A percentile compares a stretch with the other conserved stretches of the same genome.
phyloP scores from a whole-genome alignment of 2,888 invertebrate genomes.

The Smittia aterrima region DNA sequence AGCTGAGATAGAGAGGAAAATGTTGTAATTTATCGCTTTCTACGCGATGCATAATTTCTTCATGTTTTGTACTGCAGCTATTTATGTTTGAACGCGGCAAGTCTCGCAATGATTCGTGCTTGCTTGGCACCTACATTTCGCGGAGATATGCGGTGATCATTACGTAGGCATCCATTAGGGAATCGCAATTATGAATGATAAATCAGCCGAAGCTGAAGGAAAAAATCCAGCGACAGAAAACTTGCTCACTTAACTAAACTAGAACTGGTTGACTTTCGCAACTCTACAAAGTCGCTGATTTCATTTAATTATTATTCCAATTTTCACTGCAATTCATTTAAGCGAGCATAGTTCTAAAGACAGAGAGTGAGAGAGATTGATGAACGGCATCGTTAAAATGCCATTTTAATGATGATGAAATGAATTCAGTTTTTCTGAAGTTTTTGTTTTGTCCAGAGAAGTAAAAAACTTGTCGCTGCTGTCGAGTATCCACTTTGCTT shows the following conservation, averaged over 20 bases:
- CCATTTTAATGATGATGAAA: conserved; percentile 37
- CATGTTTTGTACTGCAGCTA: neutral
- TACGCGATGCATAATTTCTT: neutral
- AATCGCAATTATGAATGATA: conserved; percentile 38
- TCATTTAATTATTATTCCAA: conserved; percentile 25
- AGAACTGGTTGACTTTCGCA: neutral
- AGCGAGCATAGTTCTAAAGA: neutral
- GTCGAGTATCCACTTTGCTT: neutral
- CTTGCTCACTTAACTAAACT: neutral
- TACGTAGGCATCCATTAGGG: conserved; percentile 16
- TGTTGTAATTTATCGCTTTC: neutral
- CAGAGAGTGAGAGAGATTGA: neutral
- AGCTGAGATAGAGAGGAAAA: neutral
- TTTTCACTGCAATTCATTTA: conserved; percentile 34
- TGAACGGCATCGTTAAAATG: conserved; percentile 33
- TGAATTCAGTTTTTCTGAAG: neutral
- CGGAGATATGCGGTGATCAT: neutral
- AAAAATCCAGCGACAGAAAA: neutral
- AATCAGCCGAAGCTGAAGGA: conserved; percentile 9
- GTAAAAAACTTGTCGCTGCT: neutral
- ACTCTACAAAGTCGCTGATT: neutral
- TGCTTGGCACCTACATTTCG: conserved; percentile 7
- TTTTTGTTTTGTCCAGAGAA: neutral
- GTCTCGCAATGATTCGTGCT: neutral
- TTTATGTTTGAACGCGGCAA: neutral